Percentiles rank a stretch among this genome's conserved stretches.
These are phyloP conservation scores for Tholera decimalis DNA, from an alignment of 2,888 invertebrate species.

Conservation along the genomic window DNA sequence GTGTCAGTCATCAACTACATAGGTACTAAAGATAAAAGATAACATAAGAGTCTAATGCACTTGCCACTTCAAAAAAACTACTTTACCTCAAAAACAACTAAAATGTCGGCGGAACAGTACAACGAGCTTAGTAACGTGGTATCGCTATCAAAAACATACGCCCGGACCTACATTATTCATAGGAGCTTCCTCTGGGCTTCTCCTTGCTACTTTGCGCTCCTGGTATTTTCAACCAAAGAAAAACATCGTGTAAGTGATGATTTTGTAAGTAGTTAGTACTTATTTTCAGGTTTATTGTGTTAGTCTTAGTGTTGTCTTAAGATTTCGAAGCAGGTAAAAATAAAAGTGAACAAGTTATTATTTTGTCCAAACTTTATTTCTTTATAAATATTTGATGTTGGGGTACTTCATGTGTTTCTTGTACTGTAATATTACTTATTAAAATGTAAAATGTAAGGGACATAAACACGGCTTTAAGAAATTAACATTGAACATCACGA, in stretches of 20 bases:
- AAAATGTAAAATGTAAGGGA: no score
- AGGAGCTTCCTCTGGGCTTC: conserved; percentile 32
- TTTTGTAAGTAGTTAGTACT: conserved; percentile 18
- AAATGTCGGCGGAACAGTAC: conserved; percentile 29
- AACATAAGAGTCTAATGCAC: conserved; percentile 9
- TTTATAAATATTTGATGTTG: no score
- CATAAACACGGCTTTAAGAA: no score
- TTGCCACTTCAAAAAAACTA: conserved; percentile 23
- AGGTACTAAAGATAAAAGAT: neutral
- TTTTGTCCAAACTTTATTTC: neutral
- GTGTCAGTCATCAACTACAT: no score
- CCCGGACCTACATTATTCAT: conserved; percentile 58
- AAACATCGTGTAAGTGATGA: conserved; percentile 24
- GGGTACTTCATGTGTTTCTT: no score
- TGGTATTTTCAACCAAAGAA: conserved; percentile 35
- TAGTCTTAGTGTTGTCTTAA: neutral
- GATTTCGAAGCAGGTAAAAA: neutral
- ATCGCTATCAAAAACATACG: conserved; percentile 56
- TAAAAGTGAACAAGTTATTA: neutral
- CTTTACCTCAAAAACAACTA: conserved; percentile 9
- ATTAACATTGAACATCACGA: no score
- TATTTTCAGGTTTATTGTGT: conserved; percentile 21
- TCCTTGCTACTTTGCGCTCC: conserved; percentile 30
- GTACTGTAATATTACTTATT: no score
- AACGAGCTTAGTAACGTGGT: conserved; percentile 38